Evolutionary conservation across 1,140 invertebrate genomes (phyloP), one percentile per base, ranked within the genome.

Genomic region (Drosophila nigromelanica): DNA sequence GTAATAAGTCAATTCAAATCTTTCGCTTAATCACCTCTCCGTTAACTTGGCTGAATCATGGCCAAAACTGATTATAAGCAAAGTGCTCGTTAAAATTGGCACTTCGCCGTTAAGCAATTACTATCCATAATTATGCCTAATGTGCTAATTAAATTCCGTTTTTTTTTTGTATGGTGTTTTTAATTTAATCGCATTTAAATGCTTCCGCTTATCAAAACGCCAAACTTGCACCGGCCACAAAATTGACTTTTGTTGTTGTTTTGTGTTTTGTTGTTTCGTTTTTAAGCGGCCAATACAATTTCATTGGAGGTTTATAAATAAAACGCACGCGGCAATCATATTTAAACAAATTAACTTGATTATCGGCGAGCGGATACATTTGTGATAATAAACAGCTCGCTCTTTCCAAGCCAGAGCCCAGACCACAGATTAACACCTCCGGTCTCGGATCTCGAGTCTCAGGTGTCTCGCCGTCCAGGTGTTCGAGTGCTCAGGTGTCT

Each of bases 131-230:
- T 80, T 63, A 85, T 80, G 59, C 71, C 77, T 78, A 86, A 70
- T 78, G 71, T 52, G 82, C 60, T 81, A 86, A 81, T 87, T 69
- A 78, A 87, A 43, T 55, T 58, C 37, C 42, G 11, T 27, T 45
- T 56, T 42, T 27, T 39, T 24, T 47, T 45, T n/a, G n/a, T n/a
- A 27, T 24, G 21, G 35, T 10, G 6, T 27, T 37, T 21, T 78
- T 71, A 74, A 78, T 78, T 78, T 52, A 70, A 54, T 76, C 24
- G 47, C 48, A 21, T 40, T 72, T 43, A 59, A 79, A 58, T 60
- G 76, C 81, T 86, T 86, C 81, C 81, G 81, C 75, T 87, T 87
- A 87, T 86, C 82, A 81, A 78, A 80, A 80, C 71, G 60, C 74
- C 78, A 80, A 82, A 75, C 70, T 74, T 40, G 42, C 54, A 27